Percentiles rank a stretch among this genome's conserved stretches.
These are phyloP conservation scores for Drosophila mercatorum DNA, from an alignment of 2,888 invertebrate species.

Conservation along the genomic window DNA sequence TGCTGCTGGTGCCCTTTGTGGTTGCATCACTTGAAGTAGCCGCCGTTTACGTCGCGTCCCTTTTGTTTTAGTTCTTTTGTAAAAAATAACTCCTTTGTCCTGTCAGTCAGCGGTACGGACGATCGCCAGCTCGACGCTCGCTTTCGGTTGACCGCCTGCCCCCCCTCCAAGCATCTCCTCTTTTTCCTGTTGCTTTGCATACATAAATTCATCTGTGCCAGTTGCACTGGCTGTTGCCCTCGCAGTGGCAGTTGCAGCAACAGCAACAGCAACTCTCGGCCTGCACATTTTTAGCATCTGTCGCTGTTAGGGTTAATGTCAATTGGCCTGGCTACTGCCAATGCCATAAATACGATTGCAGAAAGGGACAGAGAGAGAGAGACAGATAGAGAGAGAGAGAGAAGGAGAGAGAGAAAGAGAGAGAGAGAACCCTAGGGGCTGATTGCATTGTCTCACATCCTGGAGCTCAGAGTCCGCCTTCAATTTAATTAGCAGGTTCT, in stretches of 20 bases:
- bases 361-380: background rate
- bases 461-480: conserved; percentile 53
- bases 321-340: conserved; percentile 62
- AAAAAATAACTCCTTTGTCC: conserved; percentile 83
- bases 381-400: background rate
- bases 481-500: conserved; percentile 72
- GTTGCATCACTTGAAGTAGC: conserved; percentile 58
- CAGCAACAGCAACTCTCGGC: conserved; percentile 57
- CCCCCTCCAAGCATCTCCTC: background rate
- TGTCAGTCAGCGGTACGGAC: conserved; percentile 74
- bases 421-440: conserved; percentile 48
- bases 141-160: conserved; percentile 62
- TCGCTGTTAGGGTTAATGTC: conserved; percentile 78
- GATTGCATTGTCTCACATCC: conserved; percentile 57
- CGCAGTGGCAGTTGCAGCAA: conserved; percentile 32
- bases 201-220: conserved; percentile 83
- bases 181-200: conserved; percentile 80
- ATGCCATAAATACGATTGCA: conserved; percentile 68
- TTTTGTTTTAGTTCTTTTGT: conserved; percentile 71
- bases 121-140: conserved; percentile 44
- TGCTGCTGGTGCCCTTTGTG: conserved; percentile 45
- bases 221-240: conserved; percentile 41
- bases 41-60: conserved; percentile 43
- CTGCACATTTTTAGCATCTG: conserved; percentile 66
- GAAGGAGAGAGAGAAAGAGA: background rate